A percentile compares a stretch with the other conserved stretches of the same genome.
phyloP scores from a whole-genome alignment of 2,888 invertebrate species.

The Lordiphosa andalusiaca region DNA sequence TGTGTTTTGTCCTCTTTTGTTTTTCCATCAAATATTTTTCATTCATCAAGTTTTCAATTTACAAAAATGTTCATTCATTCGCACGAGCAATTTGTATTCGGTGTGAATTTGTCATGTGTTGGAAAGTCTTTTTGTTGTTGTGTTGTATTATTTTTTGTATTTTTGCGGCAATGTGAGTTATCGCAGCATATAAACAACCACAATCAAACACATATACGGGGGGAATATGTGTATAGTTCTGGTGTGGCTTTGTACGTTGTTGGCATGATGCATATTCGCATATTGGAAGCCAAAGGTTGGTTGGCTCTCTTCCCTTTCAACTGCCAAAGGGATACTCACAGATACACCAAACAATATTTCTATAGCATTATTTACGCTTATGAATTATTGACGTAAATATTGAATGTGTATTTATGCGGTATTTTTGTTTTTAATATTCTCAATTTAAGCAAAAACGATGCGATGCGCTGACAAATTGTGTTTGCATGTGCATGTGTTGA shows the following conservation, averaged over 20 bases:
- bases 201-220: conserved; percentile 18
- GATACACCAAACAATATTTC: conserved; percentile 17
- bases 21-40: conserved; percentile 77
- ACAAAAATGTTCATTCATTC: conserved; percentile 73
- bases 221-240: conserved; percentile 30
- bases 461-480: conserved; percentile 3
- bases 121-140: conserved; percentile 18
- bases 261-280: conserved; percentile 41
- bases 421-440: conserved; percentile 35
- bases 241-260: conserved; percentile 43
- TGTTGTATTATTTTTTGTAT: conserved; percentile 8
- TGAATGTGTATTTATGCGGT: conserved; percentile 37
- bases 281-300: conserved; percentile 33
- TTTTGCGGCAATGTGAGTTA: conserved; percentile 35
- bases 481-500: not conserved
- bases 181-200: conserved; percentile 31
- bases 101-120: conserved; percentile 76
- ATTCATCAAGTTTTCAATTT: conserved; percentile 78
- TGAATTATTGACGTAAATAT: conserved; percentile 40
- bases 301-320: conserved; percentile 11
- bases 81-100: conserved; percentile 74
- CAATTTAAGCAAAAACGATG: conserved; percentile 29
- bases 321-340: not conserved
- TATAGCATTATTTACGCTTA: conserved; percentile 40
- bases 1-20: conserved; percentile 58